Percentiles rank a stretch among this genome's conserved stretches.
phyloP scores from a whole-genome alignment of 2,113 vertebrate genomes.

The Eclectus roratus region DNA sequence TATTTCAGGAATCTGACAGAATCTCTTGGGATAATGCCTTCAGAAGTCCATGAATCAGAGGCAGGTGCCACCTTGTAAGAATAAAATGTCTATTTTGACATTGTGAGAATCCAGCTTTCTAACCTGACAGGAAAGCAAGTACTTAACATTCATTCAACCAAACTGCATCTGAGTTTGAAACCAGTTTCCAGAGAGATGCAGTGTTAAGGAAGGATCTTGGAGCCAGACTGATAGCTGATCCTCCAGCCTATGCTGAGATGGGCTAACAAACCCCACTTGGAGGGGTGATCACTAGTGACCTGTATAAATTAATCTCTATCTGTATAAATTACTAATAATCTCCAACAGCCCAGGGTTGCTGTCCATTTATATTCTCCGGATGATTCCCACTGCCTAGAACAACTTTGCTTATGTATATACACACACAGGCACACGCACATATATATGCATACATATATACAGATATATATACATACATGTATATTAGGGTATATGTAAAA shows the following conservation, averaged over 20 bases:
- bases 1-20: neutral
- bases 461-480: rapidly evolving
- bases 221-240: neutral
- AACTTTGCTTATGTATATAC: neutral
- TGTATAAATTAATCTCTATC: neutral
- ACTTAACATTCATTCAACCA: neutral
- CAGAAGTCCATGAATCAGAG: neutral
- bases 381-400: neutral
- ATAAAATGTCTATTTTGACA: neutral
- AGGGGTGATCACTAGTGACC: neutral
- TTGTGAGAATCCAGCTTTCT: neutral
- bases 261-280: rapidly evolving
- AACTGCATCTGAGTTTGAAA: neutral
- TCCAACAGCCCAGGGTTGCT: neutral
- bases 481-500: neutral
- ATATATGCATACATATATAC: too few relatives aligned
- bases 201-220: neutral
- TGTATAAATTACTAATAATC: neutral
- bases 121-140: neutral
- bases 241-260: neutral
- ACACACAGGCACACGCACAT: rapidly evolving
- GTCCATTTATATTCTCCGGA: neutral
- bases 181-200: neutral
- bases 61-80: neutral
- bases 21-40: neutral